Conservation (phyloP, 2,888 invertebrate genomes). For the Zygaena filipendulae region DNA sequence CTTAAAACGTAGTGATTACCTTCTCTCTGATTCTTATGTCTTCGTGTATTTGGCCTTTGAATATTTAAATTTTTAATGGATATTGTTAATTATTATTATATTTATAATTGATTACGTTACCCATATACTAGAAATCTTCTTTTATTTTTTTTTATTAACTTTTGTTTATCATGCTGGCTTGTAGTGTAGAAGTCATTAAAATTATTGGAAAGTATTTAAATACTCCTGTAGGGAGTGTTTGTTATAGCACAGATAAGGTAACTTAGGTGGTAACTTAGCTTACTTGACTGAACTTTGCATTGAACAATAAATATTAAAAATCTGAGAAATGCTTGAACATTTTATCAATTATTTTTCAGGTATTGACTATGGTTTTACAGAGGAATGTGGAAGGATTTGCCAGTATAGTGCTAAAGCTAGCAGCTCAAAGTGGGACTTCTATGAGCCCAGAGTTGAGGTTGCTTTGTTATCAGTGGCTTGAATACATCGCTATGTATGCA, state of each 20-base stretch:
- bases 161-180: too few species aligned
- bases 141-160: too few species aligned
- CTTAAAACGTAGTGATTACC: too few species aligned
- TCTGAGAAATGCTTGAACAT: too few species aligned
- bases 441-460: conserved; percentile 48
- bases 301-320: background rate
- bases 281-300: too few species aligned
- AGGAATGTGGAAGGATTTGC: conserved; percentile 60
- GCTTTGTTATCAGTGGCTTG: conserved; percentile 74
- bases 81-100: too few species aligned
- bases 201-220: conserved; percentile 65
- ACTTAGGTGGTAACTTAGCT: background rate
- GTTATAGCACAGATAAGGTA: conserved; percentile 66
- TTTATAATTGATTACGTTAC: too few species aligned
- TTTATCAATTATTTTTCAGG: too few species aligned
- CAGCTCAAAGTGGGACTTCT: conserved; percentile 40
- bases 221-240: conserved; percentile 55
- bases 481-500: conserved; percentile 68
- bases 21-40: too few species aligned
- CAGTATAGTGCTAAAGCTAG: conserved; percentile 58
- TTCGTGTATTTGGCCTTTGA: too few species aligned
- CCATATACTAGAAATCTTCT: too few species aligned
- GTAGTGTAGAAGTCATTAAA: conserved; percentile 43
- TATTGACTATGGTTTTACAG: conserved; percentile 55
- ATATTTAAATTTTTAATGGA: too few species aligned